These are phyloP conservation scores for Oncorhynchus tshawytscha DNA, from an alignment of 2,113 vertebrate genomes.

Conservation along the genomic window DNA sequence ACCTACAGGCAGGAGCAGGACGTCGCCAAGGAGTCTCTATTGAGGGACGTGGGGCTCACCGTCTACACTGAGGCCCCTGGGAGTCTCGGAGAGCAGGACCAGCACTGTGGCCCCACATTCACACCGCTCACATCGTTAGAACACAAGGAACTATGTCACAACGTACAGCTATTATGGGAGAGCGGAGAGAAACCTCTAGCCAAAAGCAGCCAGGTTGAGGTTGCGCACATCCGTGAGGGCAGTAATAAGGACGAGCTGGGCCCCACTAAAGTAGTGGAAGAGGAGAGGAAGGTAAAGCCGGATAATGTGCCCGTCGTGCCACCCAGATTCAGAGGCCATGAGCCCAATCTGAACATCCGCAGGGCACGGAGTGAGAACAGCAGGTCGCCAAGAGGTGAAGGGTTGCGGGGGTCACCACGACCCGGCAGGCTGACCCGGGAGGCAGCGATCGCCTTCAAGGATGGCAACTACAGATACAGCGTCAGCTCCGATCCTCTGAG, in stretches of 20 bases:
- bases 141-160: slow-evolving; percentile 54
- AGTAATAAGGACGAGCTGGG: slow-evolving; percentile 43
- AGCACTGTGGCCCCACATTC: neutral
- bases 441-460: slow-evolving; percentile 27
- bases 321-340: slow-evolving; percentile 21
- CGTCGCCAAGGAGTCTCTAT: slow-evolving; percentile 72
- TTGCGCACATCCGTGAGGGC: slow-evolving; percentile 41
- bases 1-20: slow-evolving; percentile 69
- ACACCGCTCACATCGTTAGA: slow-evolving; percentile 43
- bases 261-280: neutral
- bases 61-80: slow-evolving; percentile 71
- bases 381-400: slow-evolving; percentile 28
- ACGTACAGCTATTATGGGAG: slow-evolving; percentile 42
- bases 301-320: slow-evolving; percentile 5
- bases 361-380: slow-evolving; percentile 49
- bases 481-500: slow-evolving; percentile 46
- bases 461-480: slow-evolving; percentile 33
- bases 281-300: slow-evolving; percentile 34
- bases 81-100: slow-evolving; percentile 35
- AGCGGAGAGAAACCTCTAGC: slow-evolving; percentile 7
- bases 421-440: slow-evolving; percentile 33
- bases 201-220: slow-evolving; percentile 22
- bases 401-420: slow-evolving; percentile 34
- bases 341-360: slow-evolving; percentile 40
- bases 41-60: slow-evolving; percentile 72